These are phyloP conservation scores for Drosophila pseudotalamancana DNA, from an alignment of 2,888 invertebrate genomes.

Conservation along the genomic window DNA sequence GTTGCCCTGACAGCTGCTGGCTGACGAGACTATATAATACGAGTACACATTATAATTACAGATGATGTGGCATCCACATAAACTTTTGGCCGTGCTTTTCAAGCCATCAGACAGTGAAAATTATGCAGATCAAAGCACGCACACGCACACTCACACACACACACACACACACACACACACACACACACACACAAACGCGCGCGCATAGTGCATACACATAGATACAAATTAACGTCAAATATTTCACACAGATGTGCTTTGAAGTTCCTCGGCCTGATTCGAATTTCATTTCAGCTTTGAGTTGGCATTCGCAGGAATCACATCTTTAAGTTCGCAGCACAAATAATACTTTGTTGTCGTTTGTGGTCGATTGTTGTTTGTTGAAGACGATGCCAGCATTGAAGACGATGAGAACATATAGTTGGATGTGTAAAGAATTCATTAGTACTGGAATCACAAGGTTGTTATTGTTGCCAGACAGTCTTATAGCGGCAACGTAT, in stretches of 20 bases:
- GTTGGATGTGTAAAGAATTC: slow-evolving; percentile 30
- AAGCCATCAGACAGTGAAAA: slow-evolving; percentile 46
- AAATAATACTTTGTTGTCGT: slow-evolving; percentile 69
- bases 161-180: slow-evolving; percentile 7
- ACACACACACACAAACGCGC: slow-evolving; percentile 9
- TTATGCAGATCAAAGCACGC: slow-evolving; percentile 62
- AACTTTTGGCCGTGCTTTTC: slow-evolving; percentile 49
- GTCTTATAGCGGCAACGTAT: slow-evolving; percentile 30
- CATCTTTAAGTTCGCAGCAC: slow-evolving; percentile 70
- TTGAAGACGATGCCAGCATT: slow-evolving; percentile 11
- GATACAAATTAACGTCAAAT: slow-evolving; percentile 8
- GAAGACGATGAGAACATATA: neutral
- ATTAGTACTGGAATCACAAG: slow-evolving; percentile 60
- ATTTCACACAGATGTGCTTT: slow-evolving; percentile 53
- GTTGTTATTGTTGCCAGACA: slow-evolving; percentile 57
- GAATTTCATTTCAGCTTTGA: slow-evolving; percentile 68
- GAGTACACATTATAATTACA: slow-evolving; percentile 65
- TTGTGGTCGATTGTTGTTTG: slow-evolving; percentile 16
- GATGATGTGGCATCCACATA: slow-evolving; percentile 48
- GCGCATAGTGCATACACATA: slow-evolving; percentile 1
- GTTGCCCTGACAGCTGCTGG: slow-evolving; percentile 46
- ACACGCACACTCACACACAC: slow-evolving; percentile 10
- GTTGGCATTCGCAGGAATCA: slow-evolving; percentile 72
- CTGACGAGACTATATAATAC: slow-evolving; percentile 48
- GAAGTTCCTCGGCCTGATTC: slow-evolving; percentile 44